These are phyloP conservation scores for Prunella strophiata DNA, from an alignment of 2,797 vertebrate genomes.

Conservation along the genomic window DNA sequence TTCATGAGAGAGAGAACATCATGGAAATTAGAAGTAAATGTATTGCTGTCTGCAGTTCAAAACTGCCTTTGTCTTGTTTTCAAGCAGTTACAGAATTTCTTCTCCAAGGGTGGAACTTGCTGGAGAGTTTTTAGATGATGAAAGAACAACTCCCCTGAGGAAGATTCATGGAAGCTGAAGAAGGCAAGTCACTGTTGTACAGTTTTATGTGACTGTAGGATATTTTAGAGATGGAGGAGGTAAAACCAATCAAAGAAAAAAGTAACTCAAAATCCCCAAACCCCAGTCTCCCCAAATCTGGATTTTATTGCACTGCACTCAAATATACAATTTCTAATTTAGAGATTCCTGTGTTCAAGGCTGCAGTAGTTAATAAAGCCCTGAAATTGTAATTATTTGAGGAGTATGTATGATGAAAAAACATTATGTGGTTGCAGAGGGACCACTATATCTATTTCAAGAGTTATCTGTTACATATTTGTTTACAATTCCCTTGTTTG, in stretches of 20 bases:
- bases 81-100: constrained; percentile 24
- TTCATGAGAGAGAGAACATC: not conserved
- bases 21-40: not conserved
- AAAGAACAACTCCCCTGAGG: not conserved
- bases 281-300: not conserved
- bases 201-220: not conserved
- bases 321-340: not conserved
- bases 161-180: not conserved
- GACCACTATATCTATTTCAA: not conserved
- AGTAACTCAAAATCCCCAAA: not conserved
- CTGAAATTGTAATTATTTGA: not conserved
- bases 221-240: constrained; percentile 42
- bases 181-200: constrained; percentile 8
- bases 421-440: not conserved
- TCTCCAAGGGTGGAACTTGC: not conserved
- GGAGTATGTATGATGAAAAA: not conserved
- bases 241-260: constrained; percentile 16
- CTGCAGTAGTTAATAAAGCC: not conserved
- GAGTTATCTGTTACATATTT: constrained; percentile 19
- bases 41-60: not conserved
- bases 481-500: constrained; percentile 8
- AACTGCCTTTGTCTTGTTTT: not conserved
- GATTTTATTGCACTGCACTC: not conserved
- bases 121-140: not conserved
- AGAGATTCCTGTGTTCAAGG: not conserved